Evolutionary conservation across 2,113 vertebrate species (phyloP), one percentile per base, ranked within the genome.

Genomic region (Lampris incognitus): DNA sequence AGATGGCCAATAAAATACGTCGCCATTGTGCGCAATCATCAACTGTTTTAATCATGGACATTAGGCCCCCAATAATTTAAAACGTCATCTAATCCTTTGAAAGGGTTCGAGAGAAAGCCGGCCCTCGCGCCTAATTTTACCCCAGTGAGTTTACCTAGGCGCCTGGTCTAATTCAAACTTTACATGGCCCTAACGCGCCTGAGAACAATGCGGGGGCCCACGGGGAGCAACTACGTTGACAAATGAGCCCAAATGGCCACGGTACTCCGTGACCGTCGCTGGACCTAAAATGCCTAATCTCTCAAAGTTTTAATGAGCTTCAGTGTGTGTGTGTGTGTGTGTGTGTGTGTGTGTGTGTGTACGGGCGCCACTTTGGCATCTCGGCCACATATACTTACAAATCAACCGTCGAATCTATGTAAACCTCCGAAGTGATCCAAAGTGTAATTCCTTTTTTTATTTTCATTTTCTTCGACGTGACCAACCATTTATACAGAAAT

Each of bases 11-110:
- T 92, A 88, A 92, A 92, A 91, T 54, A 60, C 73, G 51, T 74
- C 77, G 78, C 77, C 79, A 80, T 93, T 92, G 81, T 88, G 61
- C 63, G 48, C 87, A 86, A 79, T 87, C 89, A 90, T 94, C 92
- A 86, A 79, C 72, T 24, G 5, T 79, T 91, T 92, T 91, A 91
- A 93, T 91, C 88, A 83, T 77, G 75, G 83, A 82, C 91, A 92
- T 92, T 88, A 90, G 86, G 84, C 81, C 85, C 80, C 90, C 89
- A 86, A 89, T 92, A 90, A 92, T 84, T 90, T 90, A 88, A 89
- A 92, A 92, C n/a, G 88, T 92, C 92, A 90, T 83, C 84, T 93
- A 93, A 93, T 92, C 85, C 92, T 40, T 80, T 83, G 79, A 83
- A 83, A 91, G 63, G 65, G 81, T 68, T 67, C 74, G 85, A 90